Base-by-base conservation (phyloP, 2,113 vertebrate species). In the Hirundichthys speculiger region DNA sequence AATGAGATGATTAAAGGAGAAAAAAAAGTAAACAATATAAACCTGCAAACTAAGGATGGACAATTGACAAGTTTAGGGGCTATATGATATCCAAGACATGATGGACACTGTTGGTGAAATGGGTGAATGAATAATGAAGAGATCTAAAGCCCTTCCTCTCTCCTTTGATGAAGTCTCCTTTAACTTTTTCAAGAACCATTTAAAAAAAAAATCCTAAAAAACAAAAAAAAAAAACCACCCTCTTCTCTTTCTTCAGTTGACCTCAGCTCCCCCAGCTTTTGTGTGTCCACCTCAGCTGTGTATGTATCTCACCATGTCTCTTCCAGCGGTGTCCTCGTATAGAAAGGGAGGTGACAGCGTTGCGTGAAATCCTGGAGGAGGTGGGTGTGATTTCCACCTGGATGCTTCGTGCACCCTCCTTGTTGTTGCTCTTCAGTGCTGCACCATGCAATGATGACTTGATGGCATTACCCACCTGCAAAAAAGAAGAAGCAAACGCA, bases 251-350 rank as follows among this genome's bases (percentile, higher is more conserved):
- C 18, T 30, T 30, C 7, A 4, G 22, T 30, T 16, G 11, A 27
- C 5, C 9, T 13, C 22, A 20, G 19, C 51, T 8, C 12, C 51
- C n/a, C 21, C 10, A 16, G 53, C 18, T 58, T 27, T 42, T 13
- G 13, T 19, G 9, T 39, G 14, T 40, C 20, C 20, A 11, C 7
- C 24, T 48, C 11, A n/a, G 14, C 51, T 20, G 45, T 30, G 8
- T n/a, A 34, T 22, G 43, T 6, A 40, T 20, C 96, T 96, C 91
- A 99, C 98, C 98, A 65, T 98, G 95, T 88, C 96, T 95, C 93
- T 99, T 99, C 98, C 98, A 99, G 70, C 98, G 95, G 69, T 99
- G 98, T 3, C 98, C 96, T 72, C 98, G 91, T 85, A 99, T 99
- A 50, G 98, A 99, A 84, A 98, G 94, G 74, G 97, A 99, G 42